Conservation (phyloP, 2,797 vertebrate species). For the Bovichtus diacanthus region DNA sequence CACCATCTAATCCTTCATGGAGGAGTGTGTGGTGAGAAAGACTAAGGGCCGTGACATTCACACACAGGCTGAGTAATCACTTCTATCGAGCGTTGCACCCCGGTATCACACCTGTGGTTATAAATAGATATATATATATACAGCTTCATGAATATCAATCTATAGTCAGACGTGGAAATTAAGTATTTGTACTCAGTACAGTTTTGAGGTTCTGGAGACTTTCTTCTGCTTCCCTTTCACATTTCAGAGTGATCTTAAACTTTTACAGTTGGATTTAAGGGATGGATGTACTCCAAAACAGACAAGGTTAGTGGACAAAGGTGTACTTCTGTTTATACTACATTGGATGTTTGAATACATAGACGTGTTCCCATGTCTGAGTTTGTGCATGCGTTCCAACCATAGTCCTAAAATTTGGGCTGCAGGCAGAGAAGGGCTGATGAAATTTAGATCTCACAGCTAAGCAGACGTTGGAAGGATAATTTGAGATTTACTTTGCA, state of each 20-base stretch:
- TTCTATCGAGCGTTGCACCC: not conserved
- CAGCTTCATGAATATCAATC: not conserved
- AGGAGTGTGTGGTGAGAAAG: conserved; percentile 21
- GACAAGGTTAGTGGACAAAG: no score
- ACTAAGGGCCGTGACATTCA: not conserved
- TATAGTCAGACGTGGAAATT: not conserved
- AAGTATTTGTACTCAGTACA: not conserved
- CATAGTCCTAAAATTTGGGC: no score
- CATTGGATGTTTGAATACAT: not conserved
- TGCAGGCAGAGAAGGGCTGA: no score
- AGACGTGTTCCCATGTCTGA: not conserved
- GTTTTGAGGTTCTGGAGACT: no score
- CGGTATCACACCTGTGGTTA: not conserved
- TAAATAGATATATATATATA: not conserved
- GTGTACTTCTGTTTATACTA: not conserved
- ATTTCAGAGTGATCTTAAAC: not conserved
- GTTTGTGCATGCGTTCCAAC: no score
- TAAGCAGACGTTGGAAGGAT: no score
- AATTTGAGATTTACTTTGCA: no score
- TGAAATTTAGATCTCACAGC: no score
- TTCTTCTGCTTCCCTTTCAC: not conserved
- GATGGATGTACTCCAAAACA: not conserved
- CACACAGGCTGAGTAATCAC: conserved; percentile 18
- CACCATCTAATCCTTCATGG: conserved; percentile 10
- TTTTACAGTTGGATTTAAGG: not conserved